Base-by-base conservation (phyloP, 1,140 invertebrate species). In the Pseudomyrmex concolor region DNA sequence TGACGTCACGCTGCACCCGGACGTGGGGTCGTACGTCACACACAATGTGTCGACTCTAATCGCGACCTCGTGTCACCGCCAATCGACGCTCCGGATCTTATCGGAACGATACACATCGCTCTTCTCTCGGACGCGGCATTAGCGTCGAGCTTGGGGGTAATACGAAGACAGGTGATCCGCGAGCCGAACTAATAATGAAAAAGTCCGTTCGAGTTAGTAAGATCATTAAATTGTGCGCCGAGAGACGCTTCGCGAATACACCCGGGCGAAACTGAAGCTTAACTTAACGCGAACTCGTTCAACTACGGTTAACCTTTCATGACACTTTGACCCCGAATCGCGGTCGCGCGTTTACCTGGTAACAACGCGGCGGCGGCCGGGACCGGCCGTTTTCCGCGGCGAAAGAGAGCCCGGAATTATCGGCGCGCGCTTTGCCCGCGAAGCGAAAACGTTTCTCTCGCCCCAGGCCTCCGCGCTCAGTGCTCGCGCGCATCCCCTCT, bases 121-220 rank as follows among this genome's bases (percentile, higher is more conserved):
- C 45, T 64, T 48, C 15, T 19, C 19, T 77, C 55, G 51, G 25
- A 3, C 2, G 10, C 50, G n/a, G 73, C 45, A 59, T 68, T 57
- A 10, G 3, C 12, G 22, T n/a, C 66, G 72, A 34, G 34, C 34
- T 34, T 1, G 34, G 25, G 25, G 34, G 5, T 34, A 34, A 59
- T 86, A 90, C 86, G 83, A 84, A 86, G 86, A 87, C 87, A 82
- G 83, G 67, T 83, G 85, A 88, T 78, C 86, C 83, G 62, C 17
- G 84, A 71, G 86, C 85, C 54, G 76, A 93, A 93, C 90, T 92
- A 93, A 92, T 94, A 93, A 93, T 92, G 92, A 89, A 92, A 93
- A 91, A 93, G 92, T 91, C 86, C 86, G 87, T 87, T 88, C 88
- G 90, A 93, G 91, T 93, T 92, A 92, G 92, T 87, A 90, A 93